phyloP scores from a whole-genome alignment of 2,113 vertebrate species.

The Anseranas semipalmata region DNA sequence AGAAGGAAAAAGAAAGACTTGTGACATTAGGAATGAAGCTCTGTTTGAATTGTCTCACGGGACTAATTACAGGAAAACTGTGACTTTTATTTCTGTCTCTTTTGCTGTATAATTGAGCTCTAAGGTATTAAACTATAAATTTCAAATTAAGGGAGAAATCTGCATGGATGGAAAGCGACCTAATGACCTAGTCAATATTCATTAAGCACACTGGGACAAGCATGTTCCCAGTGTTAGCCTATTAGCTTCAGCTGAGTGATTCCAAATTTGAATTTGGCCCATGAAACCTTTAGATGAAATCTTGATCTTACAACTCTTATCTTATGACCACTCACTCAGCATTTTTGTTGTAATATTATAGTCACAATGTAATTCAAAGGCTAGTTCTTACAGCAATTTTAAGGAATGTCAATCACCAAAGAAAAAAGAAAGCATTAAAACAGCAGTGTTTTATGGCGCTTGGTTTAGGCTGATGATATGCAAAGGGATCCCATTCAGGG shows the following conservation, averaged over 20 bases:
- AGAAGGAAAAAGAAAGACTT: neutral
- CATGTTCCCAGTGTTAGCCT: neutral
- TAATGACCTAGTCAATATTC: neutral
- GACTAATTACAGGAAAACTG: slow-evolving; percentile 4
- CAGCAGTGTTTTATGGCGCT: neutral
- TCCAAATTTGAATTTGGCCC: neutral
- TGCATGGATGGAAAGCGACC: neutral
- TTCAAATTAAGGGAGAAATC: slow-evolving; percentile 9
- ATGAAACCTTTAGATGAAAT: neutral
- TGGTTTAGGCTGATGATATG: neutral
- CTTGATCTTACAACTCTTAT: neutral
- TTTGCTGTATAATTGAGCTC: neutral
- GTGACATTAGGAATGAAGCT: neutral
- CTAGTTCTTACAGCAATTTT: neutral
- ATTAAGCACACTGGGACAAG: neutral
- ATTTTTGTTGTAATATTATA: neutral
- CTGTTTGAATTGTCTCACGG: neutral
- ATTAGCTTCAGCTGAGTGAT: neutral
- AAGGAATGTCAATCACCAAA: neutral
- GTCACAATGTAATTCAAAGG: neutral
- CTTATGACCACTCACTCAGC: neutral
- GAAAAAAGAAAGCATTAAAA: neutral
- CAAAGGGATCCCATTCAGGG: neutral
- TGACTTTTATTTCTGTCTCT: slow-evolving; percentile 29
- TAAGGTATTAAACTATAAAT: slow-evolving; percentile 20